Evolutionary conservation across 2,888 invertebrate genomes (phyloP), one percentile per base, ranked within the genome.

Genomic region (Lutraria lutraria): DNA sequence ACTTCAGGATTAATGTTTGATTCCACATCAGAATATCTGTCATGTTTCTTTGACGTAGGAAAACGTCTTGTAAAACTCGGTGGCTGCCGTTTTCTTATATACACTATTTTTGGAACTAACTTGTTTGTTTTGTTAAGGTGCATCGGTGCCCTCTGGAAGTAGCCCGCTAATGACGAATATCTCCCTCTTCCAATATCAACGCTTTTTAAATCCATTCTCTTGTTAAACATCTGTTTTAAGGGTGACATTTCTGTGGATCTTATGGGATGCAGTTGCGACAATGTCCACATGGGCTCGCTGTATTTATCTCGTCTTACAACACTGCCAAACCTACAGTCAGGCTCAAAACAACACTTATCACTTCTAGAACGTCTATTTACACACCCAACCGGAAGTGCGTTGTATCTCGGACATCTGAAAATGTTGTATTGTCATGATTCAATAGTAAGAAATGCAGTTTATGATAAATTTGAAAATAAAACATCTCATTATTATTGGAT

Each of bases 351-450:
- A 81, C 90, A 90, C 12, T 80, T 80, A 15, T 81, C 76, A 19
- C 21, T 43, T 52, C 43, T 83, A 21, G 83, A 86, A 10, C 16
- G 79, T 15, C 83, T 53, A 56, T 85, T 29, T 0, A 31, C 31
- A 53, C 89, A 90, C 2, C 89, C 89, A 43, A 79, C 68, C n/a
- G 89, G 89, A 31, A 86, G 54, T 10, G 43, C 72, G 19, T 60
- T 80, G 63, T 63, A 85, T 31, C 34, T 76, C 13, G 56, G 63
- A 81, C 89, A 90, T 82, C 89, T 90, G 87, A 16, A 82, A 82
- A 63, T 56, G 21, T 16, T 19, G 1, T 19, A 56, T 19, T 56
- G 12, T 56, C 15, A 19, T 56, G 21, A 6, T 3, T 19, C 1
- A 12, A 16, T 56, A 21, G 12, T 16, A 2, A 19, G 56, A 19